phyloP scores from a whole-genome alignment of 2,113 vertebrate species.

The Etheostoma spectabile region DNA sequence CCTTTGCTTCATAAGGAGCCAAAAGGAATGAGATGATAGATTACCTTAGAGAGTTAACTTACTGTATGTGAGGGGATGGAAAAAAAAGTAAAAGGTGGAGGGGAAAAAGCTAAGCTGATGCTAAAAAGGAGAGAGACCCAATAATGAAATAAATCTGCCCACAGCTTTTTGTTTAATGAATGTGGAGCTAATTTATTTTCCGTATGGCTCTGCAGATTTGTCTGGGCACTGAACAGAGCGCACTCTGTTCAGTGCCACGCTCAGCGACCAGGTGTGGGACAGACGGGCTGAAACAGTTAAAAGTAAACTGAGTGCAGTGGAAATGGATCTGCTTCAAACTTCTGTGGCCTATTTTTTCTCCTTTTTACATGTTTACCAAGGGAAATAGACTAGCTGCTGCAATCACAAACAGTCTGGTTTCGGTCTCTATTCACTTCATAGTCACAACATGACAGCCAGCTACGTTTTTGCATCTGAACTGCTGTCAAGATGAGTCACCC shows the following conservation, averaged over 20 bases:
- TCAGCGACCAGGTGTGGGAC: constrained; percentile 76
- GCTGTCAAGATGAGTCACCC: constrained; percentile 37
- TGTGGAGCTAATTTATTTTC: constrained; percentile 81
- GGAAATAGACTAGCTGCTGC: constrained; percentile 42
- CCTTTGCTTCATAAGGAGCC: constrained; percentile 27
- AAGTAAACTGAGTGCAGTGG: constrained; percentile 69
- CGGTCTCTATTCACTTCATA: constrained; percentile 42
- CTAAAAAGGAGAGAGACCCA: constrained; percentile 64
- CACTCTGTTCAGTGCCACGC: constrained; percentile 71
- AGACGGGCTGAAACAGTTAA: constrained; percentile 76
- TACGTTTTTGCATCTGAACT: constrained; percentile 36
- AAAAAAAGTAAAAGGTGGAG: constrained; percentile 1
- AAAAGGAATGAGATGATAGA: constrained; percentile 28
- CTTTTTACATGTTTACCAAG: constrained; percentile 48
- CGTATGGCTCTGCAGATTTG: constrained; percentile 73
- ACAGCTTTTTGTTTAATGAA: constrained; percentile 82
- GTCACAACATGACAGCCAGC: constrained; percentile 20
- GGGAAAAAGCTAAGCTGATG: constrained; percentile 32
- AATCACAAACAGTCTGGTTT: constrained; percentile 62
- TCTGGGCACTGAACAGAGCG: constrained; percentile 70
- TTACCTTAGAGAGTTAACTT: constrained; percentile 38
- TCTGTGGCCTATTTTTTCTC: constrained; percentile 27
- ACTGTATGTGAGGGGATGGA: neutral
- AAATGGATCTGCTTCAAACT: constrained; percentile 65
- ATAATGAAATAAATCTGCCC: constrained; percentile 83